Evolutionary conservation across 2,113 vertebrate genomes (phyloP), one percentile per base, ranked within the genome.

Genomic region (Bos javanicus): DNA sequence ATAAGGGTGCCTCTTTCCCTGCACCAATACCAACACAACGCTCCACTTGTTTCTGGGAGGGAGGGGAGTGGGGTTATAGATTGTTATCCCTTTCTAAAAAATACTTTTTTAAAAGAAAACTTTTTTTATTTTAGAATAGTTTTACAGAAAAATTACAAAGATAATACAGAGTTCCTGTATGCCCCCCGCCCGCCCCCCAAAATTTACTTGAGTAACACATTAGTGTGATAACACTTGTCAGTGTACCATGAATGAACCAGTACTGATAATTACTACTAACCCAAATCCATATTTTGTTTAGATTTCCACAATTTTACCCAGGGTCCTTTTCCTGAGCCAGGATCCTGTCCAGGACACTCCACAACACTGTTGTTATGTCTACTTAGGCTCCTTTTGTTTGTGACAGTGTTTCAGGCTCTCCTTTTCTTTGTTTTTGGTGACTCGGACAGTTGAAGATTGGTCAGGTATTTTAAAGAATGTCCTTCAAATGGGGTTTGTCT

Each of bases 141-240:
- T 50, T 78, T 60, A 78, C 43, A 52, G 46, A 60, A 60, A 50
- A 60, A 87, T 39, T 39, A 46, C 67, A 43, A 78, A 93, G 92
- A 33, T 39, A 80, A 57, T 23, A 78, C 67, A 59, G 88, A 50
- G 25, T 50, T 87, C 46, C 46, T 50, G 13, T 25, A 62, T 30
- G 19, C 13, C 6, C n/a, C 56, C 50, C 0, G 0, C 16, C 54
- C 25, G 13, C 10, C 36, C 67, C n/a, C 10, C 19, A 6, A 74
- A 74, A 39, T 86, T 74, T 46, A 14, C 33, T 30, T 6, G 36
- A 17, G 28, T 59, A 16, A 26, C 25, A 7, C n/a, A 50, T 13
- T 33, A 17, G 46, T 3, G 2, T 12, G 9, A 59, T 12, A 25
- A 25, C 13, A 25, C 76, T 78, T 10, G 1, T 87, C 82, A 36